A percentile compares a stretch with the other conserved stretches of the same genome.
These are phyloP conservation scores for Thereva nobilitata DNA, from an alignment of 2,888 invertebrate genomes.

Conservation along the genomic window DNA sequence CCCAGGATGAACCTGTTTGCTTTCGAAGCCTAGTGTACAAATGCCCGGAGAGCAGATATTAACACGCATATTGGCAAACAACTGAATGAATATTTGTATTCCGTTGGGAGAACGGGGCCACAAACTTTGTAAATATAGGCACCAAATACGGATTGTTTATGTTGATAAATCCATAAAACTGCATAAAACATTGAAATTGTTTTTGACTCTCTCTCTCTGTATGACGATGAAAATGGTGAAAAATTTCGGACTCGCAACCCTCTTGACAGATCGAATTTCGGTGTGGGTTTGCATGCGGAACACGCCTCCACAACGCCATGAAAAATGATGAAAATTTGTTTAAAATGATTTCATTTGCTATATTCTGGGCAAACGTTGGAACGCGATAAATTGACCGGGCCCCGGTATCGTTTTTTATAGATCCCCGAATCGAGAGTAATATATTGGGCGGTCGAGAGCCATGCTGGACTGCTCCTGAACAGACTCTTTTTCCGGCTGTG, in stretches of 20 bases:
- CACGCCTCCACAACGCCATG: background rate
- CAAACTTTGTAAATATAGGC: too few relatives aligned
- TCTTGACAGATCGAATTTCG: slow-evolving; percentile 4
- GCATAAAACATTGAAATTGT: slow-evolving; percentile 6
- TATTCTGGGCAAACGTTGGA: background rate
- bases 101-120: background rate
- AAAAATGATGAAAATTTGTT: slow-evolving; percentile 12
- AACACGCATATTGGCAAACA: slow-evolving; percentile 1
- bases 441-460: slow-evolving; percentile 2
- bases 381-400: slow-evolving; percentile 11
- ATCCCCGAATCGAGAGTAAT: background rate
- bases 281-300: background rate
- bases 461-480: slow-evolving; percentile 7
- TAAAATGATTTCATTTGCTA: slow-evolving; percentile 13
- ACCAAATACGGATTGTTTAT: slow-evolving; percentile 6
- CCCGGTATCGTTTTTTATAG: slow-evolving; percentile 1
- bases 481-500: slow-evolving; percentile 18
- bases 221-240: too few relatives aligned
- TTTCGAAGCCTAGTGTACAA: background rate
- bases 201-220: too few relatives aligned
- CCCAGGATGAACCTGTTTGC: too few relatives aligned
- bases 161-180: slow-evolving; percentile 14
- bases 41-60: background rate
- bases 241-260: too few relatives aligned
- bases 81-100: slow-evolving; percentile 9